Evolutionary conservation across 2,113 vertebrate genomes (phyloP).

Genomic region (Monopterus albus): DNA sequence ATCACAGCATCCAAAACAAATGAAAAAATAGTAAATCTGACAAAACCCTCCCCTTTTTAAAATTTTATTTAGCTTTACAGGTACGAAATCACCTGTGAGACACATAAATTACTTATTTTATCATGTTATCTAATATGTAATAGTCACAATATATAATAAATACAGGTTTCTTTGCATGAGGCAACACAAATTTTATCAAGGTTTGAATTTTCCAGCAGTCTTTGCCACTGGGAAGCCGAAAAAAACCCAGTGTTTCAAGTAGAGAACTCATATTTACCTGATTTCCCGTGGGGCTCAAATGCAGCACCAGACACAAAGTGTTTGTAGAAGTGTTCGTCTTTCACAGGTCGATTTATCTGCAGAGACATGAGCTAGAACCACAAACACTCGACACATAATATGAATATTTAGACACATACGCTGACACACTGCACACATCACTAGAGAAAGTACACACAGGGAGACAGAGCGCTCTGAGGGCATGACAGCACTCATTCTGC

Average conservation of each 20-base stretch:
- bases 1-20: too few relatives aligned
- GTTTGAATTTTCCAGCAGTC: slow-evolving; percentile 15
- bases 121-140: background rate
- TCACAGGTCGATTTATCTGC: slow-evolving; percentile 58
- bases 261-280: slow-evolving; percentile 58
- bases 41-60: too few relatives aligned
- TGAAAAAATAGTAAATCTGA: too few relatives aligned
- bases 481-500: slow-evolving; percentile 43
- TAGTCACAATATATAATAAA: background rate
- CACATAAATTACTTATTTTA: background rate
- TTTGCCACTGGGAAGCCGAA: slow-evolving; percentile 17
- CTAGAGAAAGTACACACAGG: slow-evolving; percentile 12
- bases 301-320: slow-evolving; percentile 40
- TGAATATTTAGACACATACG: slow-evolving; percentile 55
- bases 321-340: slow-evolving; percentile 39
- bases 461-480: slow-evolving; percentile 24
- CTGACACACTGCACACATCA: slow-evolving; percentile 32
- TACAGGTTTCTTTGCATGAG: background rate
- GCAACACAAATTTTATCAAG: slow-evolving; percentile 23
- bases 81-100: background rate
- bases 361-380: slow-evolving; percentile 33
- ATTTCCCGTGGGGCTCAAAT: slow-evolving; percentile 55
- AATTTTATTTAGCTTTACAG: too few relatives aligned
- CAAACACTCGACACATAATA: slow-evolving; percentile 1
- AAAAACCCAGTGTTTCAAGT: slow-evolving; percentile 33